Conservation (phyloP, 2,797 vertebrate species). For the Leptodactylus fallax region DNA sequence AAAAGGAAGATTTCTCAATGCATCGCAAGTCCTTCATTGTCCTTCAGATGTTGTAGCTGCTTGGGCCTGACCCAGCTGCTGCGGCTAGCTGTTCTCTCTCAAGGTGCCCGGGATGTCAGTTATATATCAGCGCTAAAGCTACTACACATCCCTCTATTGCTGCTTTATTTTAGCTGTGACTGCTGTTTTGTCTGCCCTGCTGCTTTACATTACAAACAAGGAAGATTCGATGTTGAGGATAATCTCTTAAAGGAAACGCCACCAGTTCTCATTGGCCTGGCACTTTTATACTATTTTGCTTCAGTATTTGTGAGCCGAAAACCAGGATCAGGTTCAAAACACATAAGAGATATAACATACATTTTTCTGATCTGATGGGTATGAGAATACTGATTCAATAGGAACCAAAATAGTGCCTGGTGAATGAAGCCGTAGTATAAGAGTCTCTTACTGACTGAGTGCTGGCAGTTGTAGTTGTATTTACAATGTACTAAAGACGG, state of each 20-base stretch:
- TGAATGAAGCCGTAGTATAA: too few relatives aligned
- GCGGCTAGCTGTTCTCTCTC: background rate
- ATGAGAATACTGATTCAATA: too few relatives aligned
- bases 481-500: too few relatives aligned
- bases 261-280: too few relatives aligned
- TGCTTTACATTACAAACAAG: background rate
- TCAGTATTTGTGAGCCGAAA: too few relatives aligned
- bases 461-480: too few relatives aligned
- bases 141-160: background rate
- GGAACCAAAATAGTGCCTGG: too few relatives aligned
- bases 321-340: too few relatives aligned
- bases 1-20: slow-evolving; percentile 23
- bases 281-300: too few relatives aligned
- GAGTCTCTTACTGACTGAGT: too few relatives aligned
- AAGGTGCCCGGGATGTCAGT: slow-evolving; percentile 15
- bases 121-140: background rate
- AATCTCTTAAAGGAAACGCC: background rate
- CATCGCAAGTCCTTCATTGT: slow-evolving; percentile 23
- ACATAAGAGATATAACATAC: too few relatives aligned
- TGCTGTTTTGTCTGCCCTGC: background rate
- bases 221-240: background rate
- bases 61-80: slow-evolving; percentile 18
- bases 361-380: too few relatives aligned
- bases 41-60: slow-evolving; percentile 12
- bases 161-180: background rate